Conservation (phyloP, 1,140 invertebrate genomes). For the Colletes latitarsis region DNA sequence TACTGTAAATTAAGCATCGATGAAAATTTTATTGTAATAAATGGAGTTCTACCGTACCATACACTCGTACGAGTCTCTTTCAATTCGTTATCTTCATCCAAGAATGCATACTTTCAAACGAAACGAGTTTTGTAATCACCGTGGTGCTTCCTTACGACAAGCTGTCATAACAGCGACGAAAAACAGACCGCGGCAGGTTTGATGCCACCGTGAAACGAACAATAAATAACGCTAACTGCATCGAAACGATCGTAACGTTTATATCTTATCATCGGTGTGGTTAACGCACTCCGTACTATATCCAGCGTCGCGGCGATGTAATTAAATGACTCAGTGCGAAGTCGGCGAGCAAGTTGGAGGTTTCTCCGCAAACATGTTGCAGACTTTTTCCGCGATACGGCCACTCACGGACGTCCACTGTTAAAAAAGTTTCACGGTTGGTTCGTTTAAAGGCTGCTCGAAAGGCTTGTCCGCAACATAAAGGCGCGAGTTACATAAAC, state of each 20-base stretch:
- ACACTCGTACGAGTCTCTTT: background rate
- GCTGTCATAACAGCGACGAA: background rate
- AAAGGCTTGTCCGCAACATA: slow-evolving; percentile 27
- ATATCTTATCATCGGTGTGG: slow-evolving; percentile 37
- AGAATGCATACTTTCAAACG: slow-evolving; percentile 20
- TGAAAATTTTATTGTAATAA: no score
- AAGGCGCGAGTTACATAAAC: slow-evolving; percentile 39
- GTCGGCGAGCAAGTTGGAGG: background rate
- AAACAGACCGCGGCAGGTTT: background rate
- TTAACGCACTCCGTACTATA: background rate
- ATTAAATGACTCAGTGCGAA: slow-evolving; percentile 26
- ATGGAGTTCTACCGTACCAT: no score
- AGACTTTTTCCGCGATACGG: background rate
- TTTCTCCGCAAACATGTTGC: slow-evolving; percentile 11
- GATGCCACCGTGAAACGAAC: slow-evolving; percentile 13
- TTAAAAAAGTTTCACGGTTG: slow-evolving; percentile 39
- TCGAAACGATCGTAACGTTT: slow-evolving; percentile 29
- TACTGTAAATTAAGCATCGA: background rate
- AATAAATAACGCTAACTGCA: slow-evolving; percentile 10
- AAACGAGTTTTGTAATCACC: background rate
- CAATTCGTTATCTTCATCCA: background rate
- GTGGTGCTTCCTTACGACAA: background rate
- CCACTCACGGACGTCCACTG: background rate
- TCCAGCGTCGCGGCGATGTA: background rate
- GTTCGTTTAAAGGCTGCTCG: slow-evolving; percentile 34